Base-by-base conservation (phyloP, 30 jellyfish, hydroid and myxozoan genomes). In the Hydractinia echinata region DNA sequence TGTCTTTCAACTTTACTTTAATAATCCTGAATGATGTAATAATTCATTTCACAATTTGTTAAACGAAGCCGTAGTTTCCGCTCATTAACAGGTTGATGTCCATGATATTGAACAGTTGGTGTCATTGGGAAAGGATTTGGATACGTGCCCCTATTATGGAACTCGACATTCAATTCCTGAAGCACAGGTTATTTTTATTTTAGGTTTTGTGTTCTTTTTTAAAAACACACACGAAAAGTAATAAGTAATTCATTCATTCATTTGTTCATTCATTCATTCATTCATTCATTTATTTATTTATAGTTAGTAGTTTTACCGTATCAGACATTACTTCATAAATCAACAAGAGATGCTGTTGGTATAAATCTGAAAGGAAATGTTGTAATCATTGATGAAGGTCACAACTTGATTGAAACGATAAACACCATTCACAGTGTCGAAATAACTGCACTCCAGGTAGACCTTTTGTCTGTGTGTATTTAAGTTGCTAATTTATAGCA, bases 301-400 rank as follows among this genome's bases (percentile, higher is more conserved):
- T 64, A 94, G 99, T 73, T 94, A 21, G 90, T 94, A 30, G 96
- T 88, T 55, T 83, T 94, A 19, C 99, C 99, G 5, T 94, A 94
- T 82, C 92, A 94, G 71, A 84, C 96, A 13, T 66, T 94, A 53
- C 87, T 94, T 16, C 96, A 89, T 79, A 85, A 89, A 82, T 62
- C 94, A 50, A 89, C 99, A 7, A 87, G 99, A 19, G 95, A 84
- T 39, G 87, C 97, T 6, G 92, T 94, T 71, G 97, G 99, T 5
- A 85, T 94, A 54, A 85, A 88, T 5, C 84, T 94, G 16, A 84
- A 94, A 56, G 95, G 79, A 66, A 87, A 86, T 79, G 83, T 94
- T 76, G 88, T 94, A 7, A 86, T 94, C 51, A 84, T 94, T 69
- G 99, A 94, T 79, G 99, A 94, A 72, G 99, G 96, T 44, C 99